Conservation (phyloP, 2,797 vertebrate species). For the Petrocephalus schoutedeni region DNA sequence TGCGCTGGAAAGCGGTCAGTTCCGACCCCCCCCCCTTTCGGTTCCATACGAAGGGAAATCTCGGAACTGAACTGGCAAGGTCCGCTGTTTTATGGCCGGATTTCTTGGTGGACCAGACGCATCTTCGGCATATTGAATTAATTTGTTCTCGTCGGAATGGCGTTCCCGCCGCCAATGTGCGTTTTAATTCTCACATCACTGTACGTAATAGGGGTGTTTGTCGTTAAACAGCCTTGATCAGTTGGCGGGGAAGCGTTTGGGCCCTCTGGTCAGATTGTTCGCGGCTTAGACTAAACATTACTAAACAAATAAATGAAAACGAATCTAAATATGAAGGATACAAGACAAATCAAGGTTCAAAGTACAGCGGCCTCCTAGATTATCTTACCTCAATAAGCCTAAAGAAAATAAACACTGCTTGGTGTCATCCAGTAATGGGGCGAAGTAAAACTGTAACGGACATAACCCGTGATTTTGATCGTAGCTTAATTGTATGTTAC, state of each 20-base stretch:
- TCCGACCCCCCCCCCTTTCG: background rate
- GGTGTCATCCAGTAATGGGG: background rate
- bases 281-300: background rate
- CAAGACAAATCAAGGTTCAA: background rate
- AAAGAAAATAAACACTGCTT: background rate
- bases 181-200: background rate
- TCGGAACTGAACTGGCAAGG: background rate
- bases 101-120: background rate
- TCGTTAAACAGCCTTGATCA: slow-evolving; percentile 3
- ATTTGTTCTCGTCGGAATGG: background rate
- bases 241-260: background rate
- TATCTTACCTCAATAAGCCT: slow-evolving; percentile 36
- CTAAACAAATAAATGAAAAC: background rate
- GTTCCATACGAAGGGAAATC: background rate
- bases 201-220: background rate
- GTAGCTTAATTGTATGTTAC: background rate
- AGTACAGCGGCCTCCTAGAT: slow-evolving; percentile 20
- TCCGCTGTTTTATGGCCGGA: background rate
- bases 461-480: background rate
- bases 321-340: background rate
- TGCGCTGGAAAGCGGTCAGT: background rate
- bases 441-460: background rate
- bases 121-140: background rate
- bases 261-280: background rate
- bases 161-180: background rate